Evolutionary conservation across 1,140 invertebrate species (phyloP).

Genomic region (Calycopis cecrops): DNA sequence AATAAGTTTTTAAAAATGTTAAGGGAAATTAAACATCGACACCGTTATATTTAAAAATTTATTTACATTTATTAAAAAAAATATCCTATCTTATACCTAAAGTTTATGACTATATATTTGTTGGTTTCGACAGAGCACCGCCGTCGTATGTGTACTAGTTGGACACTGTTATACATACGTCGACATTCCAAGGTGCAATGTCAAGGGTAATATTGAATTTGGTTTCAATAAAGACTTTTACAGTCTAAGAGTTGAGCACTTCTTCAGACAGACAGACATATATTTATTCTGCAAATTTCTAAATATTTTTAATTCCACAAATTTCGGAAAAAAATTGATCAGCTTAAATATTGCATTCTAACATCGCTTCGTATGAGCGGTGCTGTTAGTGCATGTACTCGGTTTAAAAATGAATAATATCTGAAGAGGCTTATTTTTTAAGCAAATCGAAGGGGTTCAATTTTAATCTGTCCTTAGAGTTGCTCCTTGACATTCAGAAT

Average conservation of each 20-base stretch:
- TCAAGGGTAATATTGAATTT: slow-evolving; percentile 21
- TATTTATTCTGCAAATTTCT: neutral
- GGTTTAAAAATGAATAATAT: slow-evolving; percentile 20
- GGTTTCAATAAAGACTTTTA: slow-evolving; percentile 14
- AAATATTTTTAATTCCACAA: no score
- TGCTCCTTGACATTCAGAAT: slow-evolving; percentile 76
- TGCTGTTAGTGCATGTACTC: neutral
- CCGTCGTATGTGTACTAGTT: slow-evolving; percentile 30
- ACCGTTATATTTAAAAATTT: slow-evolving; percentile 24
- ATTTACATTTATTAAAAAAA: slow-evolving; percentile 61
- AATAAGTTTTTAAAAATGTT: no score
- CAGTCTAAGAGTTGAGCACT: slow-evolving; percentile 36
- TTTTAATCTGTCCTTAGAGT: slow-evolving; percentile 64
- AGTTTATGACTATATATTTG: slow-evolving; percentile 55
- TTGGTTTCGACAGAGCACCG: slow-evolving; percentile 54
- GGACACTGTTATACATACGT: neutral
- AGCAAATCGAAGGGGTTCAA: slow-evolving; percentile 60
- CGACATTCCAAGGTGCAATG: slow-evolving; percentile 10
- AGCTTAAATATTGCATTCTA: neutral
- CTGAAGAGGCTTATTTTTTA: slow-evolving; percentile 44
- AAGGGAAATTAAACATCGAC: neutral
- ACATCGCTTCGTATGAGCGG: no score
- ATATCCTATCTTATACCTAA: slow-evolving; percentile 43
- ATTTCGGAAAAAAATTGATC: neutral
- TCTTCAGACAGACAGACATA: slow-evolving; percentile 49